Evolutionary conservation across 2,888 invertebrate genomes (phyloP).

Genomic region (Priocnemis perturbator): DNA sequence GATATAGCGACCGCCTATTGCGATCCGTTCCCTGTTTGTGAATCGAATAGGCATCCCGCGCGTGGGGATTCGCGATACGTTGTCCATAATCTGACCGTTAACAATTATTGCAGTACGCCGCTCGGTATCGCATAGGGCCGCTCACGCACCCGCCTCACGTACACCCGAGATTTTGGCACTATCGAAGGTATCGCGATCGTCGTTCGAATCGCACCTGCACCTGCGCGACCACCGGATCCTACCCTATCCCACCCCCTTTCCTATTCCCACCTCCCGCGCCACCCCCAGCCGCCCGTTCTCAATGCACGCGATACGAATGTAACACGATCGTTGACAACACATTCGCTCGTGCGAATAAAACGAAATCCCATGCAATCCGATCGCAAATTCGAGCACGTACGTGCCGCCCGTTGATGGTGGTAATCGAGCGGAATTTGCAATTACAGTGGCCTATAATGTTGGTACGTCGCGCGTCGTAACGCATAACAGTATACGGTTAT

Average conservation of each 20-base stretch:
- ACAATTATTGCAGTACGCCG: no score
- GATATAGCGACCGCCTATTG: no score
- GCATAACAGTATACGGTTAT: constrained; percentile 49
- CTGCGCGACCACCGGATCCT: no score
- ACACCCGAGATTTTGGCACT: no score
- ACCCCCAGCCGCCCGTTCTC: constrained; percentile 12
- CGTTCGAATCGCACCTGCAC: no score
- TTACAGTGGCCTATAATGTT: constrained; percentile 49
- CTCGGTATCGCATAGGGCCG: no score
- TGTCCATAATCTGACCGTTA: no score
- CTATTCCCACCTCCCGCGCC: not conserved
- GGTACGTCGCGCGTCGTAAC: constrained; percentile 31
- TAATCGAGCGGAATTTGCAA: constrained; percentile 59
- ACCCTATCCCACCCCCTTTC: not conserved
- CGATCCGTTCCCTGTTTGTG: no score
- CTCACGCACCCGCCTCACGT: no score
- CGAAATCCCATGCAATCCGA: constrained; percentile 51
- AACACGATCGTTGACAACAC: constrained; percentile 48
- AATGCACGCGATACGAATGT: constrained; percentile 11
- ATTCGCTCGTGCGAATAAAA: constrained; percentile 46
- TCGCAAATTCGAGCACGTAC: constrained; percentile 56
- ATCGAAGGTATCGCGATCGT: no score
- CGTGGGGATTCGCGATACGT: no score
- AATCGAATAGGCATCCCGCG: no score
- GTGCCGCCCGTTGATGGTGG: constrained; percentile 42